Percentiles rank a stretch among this genome's conserved stretches.
Evolutionary conservation across 2,113 vertebrate species (phyloP).

Genomic region (Dendropsophus ebraccatus): DNA sequence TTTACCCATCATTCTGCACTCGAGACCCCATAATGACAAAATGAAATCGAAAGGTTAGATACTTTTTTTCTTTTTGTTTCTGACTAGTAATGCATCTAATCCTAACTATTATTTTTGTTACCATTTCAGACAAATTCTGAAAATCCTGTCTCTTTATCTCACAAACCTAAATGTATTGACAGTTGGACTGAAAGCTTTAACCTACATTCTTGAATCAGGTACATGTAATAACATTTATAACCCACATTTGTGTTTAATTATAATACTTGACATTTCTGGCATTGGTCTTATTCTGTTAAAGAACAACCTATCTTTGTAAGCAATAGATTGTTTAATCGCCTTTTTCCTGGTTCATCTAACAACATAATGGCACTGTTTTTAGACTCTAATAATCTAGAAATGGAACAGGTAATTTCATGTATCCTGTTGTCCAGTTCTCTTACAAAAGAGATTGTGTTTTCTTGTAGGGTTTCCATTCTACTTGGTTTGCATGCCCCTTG

Average conservation of each 20-base stretch:
- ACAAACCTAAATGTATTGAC: conserved; percentile 74
- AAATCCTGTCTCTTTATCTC: conserved; percentile 78
- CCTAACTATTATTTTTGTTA: not conserved
- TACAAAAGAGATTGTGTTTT: not conserved
- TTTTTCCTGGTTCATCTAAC: not conserved
- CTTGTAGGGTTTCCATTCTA: too few relatives aligned
- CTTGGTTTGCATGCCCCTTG: too few relatives aligned
- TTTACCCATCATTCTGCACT: too few relatives aligned
- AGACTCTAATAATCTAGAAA: not conserved
- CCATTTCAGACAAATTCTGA: conserved; percentile 87
- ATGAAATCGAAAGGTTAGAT: too few relatives aligned
- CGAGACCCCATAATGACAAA: too few relatives aligned
- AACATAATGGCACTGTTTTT: not conserved
- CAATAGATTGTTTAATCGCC: not conserved
- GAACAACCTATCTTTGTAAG: not conserved
- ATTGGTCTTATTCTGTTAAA: not conserved
- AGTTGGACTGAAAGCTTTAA: conserved; percentile 81
- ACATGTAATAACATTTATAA: not conserved
- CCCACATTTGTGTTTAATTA: not conserved
- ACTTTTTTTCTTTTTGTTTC: too few relatives aligned
- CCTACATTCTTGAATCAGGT: conserved; percentile 89
- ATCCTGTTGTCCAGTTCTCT: not conserved
- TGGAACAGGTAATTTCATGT: not conserved
- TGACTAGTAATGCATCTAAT: not conserved
- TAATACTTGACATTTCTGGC: not conserved